phyloP scores from a whole-genome alignment of 2,113 vertebrate species.

The Hoplias malabaricus region DNA sequence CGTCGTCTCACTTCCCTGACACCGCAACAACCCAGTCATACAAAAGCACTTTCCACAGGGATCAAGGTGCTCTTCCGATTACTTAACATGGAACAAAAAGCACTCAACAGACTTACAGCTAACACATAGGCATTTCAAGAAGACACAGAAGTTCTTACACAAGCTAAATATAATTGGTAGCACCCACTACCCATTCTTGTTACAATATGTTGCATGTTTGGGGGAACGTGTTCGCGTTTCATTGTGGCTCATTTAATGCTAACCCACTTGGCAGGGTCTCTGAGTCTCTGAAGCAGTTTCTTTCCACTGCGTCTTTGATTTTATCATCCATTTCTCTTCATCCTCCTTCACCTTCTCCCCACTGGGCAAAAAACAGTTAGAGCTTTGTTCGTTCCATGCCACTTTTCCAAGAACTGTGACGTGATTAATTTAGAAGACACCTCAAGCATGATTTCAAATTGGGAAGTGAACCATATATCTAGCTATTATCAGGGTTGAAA shows the following conservation, averaged over 20 bases:
- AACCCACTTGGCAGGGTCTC: conserved; percentile 47
- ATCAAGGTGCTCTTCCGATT: conserved; percentile 33
- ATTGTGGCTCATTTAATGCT: conserved; percentile 23
- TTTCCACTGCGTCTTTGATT: not conserved
- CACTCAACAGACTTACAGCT: conserved; percentile 19
- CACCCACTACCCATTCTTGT: conserved; percentile 40
- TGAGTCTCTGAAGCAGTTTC: conserved; percentile 12
- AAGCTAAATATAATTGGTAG: conserved; percentile 50
- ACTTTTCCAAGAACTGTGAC: not conserved
- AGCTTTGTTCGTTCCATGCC: conserved; percentile 5
- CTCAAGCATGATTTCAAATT: conserved; percentile 16
- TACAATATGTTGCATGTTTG: conserved; percentile 49
- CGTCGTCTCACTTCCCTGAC: conserved; percentile 19
- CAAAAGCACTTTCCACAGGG: conserved; percentile 41
- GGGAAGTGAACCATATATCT: conserved; percentile 7
- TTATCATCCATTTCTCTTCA: conserved; percentile 14
- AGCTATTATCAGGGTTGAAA: conserved; percentile 1
- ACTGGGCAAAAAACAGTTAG: conserved; percentile 1
- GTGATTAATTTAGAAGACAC: conserved; percentile 20
- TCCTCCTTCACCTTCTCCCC: not conserved
- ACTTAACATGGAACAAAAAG: conserved; percentile 40
- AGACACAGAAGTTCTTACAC: conserved; percentile 20
- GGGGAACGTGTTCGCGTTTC: conserved; percentile 24
- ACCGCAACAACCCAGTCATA: conserved; percentile 48
- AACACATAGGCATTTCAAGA: conserved; percentile 28